Evolutionary conservation across 2,888 invertebrate genomes (phyloP), one percentile per base, ranked within the genome.

Genomic region (Eledone cirrhosa): DNA sequence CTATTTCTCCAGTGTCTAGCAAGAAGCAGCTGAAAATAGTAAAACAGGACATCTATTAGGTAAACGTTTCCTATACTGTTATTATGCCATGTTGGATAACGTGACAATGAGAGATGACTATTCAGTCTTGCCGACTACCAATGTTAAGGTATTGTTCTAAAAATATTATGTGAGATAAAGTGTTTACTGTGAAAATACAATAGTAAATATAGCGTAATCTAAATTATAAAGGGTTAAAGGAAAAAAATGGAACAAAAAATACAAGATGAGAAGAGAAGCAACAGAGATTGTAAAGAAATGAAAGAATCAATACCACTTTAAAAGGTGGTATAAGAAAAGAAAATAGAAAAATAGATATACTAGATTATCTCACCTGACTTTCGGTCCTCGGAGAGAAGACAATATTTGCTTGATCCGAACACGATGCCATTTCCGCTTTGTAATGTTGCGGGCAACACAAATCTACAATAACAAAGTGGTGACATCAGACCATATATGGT

Each of bases 1-100:
- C 80, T 59, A 67, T 78, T n/a, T 77, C 78, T 33, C 85, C 86
- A 59, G 79, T 80, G 80, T 86, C 86, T 59, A 86, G 78, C 63
- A 84, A 81, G 31, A 78, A 84, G 67, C 86, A 86, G 13, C 85
- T 85, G 79, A 33, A 84, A 84, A 69, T 74, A 53, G 65, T 65
- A 77, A 29, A 65, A 31, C 47, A 53, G 19, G 77, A 65, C 7
- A 80, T 78, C 33, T 78, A 78, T 72, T 77, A 65, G 41, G 41
- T 41, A 11, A 41, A 11, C 11, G 11, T 2, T 2, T 41, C 41
- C 5, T 41, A 41, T 41, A n/a, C n/a, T n/a, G n/a, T n/a, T n/a
- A n/a, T n/a, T n/a, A n/a, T n/a, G n/a, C n/a, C n/a, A n/a, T n/a
- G n/a, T n/a, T n/a, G n/a, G n/a, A n/a, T n/a, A n/a, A n/a, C n/a